Conservation (phyloP, 2,888 invertebrate species). For the Glyphotaelius pellucidus region DNA sequence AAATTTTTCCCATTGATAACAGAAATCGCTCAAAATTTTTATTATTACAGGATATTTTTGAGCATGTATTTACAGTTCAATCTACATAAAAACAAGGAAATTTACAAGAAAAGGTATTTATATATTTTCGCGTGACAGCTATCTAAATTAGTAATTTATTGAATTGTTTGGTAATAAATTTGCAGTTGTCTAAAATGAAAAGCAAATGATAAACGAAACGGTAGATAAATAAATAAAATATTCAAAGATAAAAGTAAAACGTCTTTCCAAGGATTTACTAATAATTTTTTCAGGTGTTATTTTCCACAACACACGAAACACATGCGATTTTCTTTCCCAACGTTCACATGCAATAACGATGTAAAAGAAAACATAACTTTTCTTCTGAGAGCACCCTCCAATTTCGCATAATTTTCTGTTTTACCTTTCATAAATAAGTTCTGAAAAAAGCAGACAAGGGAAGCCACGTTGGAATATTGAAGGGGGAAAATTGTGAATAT, state of each 20-base stretch:
- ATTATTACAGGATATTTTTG: no score
- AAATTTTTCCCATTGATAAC: no score
- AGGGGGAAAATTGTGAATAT: background rate
- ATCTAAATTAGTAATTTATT: no score
- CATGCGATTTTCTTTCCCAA: background rate
- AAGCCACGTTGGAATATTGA: background rate
- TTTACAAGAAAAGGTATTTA: no score
- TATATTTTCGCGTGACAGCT: no score
- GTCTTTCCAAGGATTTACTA: background rate
- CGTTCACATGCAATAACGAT: background rate
- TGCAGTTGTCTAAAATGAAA: no score
- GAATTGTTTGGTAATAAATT: no score
- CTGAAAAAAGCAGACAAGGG: background rate
- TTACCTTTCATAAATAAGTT: background rate
- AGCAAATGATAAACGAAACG: no score
- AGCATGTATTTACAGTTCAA: no score
- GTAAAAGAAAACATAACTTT: background rate
- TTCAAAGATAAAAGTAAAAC: background rate
- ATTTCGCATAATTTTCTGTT: background rate
- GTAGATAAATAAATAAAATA: background rate
- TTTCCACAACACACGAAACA: background rate
- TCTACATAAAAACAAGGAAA: no score
- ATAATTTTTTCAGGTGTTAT: background rate
- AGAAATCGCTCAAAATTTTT: no score
- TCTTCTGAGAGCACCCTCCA: background rate